Base-by-base conservation (phyloP, 2,797 vertebrate species). In the Channallabes apus region DNA sequence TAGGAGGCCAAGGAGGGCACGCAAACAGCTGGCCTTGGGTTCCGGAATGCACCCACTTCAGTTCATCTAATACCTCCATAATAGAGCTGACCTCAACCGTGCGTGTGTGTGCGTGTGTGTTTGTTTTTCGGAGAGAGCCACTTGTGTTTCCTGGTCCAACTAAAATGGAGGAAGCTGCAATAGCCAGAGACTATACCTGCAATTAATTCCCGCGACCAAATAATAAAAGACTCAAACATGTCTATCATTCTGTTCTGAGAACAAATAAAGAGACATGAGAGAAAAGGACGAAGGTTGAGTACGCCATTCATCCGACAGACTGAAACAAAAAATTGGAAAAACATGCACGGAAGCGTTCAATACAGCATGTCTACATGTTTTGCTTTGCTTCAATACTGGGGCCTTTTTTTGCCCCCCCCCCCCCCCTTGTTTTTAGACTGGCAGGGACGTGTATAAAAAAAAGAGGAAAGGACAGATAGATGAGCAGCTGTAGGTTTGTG, bases 1-100 rank as follows among this genome's bases (percentile, higher is more conserved):
- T 88, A 90, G 86, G 83, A 88, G 88, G 79, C 84, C 69, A 83
- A 86, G 84, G 58, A 79, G 86, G 85, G 82, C 86, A 89, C 65
- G 46, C 83, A 87, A 90, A 90, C 90, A 91, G 89, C 90, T 91
- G 89, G 91, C 88, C 87, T 86, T 85, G 83, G 87, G 89, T 90
- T 91, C 89, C 84, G 85, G 87, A 88, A 89, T 83, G 89, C 86
- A 88, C 88, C 88, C 89, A 88, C 90, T 90, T 87, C 84, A 88
- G 82, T 88, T 85, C 78, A 86, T 88, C 84, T 84, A 92, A 91
- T 89, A 85, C 90, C 87, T 83, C 87, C 72, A 87, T 91, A 89
- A 91, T 87, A 89, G 88, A 88, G 86, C 87, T 82, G 88, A 87
- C 88, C 85, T 88, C 72, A 88, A 64, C 84, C 75, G 27, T 82